Evolutionary conservation across 2,888 invertebrate species (phyloP).

Genomic region (Baccha elongata): DNA sequence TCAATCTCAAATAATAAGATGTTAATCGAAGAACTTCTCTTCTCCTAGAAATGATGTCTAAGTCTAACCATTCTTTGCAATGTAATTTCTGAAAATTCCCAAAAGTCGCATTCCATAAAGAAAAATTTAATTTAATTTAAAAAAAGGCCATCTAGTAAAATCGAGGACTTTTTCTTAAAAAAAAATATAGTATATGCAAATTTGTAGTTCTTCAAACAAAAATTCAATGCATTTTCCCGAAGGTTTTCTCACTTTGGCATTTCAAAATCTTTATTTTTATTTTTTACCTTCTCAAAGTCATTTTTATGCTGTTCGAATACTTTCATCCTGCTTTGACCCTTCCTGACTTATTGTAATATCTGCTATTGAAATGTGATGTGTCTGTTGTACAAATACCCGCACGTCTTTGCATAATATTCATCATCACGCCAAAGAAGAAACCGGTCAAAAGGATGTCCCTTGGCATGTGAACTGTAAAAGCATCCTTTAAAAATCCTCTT

Average conservation of each 20-base stretch:
- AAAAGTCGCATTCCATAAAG: background rate
- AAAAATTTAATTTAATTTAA: background rate
- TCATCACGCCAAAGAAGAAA: constrained; percentile 46
- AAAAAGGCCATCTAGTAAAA: background rate
- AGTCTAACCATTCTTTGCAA: no score
- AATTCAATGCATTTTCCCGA: constrained; percentile 4
- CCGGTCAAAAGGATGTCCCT: constrained; percentile 57
- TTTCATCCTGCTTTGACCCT: background rate
- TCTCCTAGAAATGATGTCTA: no score
- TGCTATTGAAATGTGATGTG: background rate
- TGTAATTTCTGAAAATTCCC: background rate
- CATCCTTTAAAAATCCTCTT: constrained; percentile 37
- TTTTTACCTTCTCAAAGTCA: no score
- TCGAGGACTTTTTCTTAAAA: background rate
- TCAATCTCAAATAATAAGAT: no score
- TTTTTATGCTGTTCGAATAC: no score
- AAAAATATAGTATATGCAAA: background rate
- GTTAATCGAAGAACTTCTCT: no score
- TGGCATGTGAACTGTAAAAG: constrained; percentile 41
- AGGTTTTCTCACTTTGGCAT: no score
- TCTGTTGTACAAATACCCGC: background rate
- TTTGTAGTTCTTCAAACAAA: background rate
- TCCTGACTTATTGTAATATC: background rate
- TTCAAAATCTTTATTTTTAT: no score
- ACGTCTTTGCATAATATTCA: constrained; percentile 12